Conservation (phyloP, 2,797 vertebrate species). For the Siniperca obscura region DNA sequence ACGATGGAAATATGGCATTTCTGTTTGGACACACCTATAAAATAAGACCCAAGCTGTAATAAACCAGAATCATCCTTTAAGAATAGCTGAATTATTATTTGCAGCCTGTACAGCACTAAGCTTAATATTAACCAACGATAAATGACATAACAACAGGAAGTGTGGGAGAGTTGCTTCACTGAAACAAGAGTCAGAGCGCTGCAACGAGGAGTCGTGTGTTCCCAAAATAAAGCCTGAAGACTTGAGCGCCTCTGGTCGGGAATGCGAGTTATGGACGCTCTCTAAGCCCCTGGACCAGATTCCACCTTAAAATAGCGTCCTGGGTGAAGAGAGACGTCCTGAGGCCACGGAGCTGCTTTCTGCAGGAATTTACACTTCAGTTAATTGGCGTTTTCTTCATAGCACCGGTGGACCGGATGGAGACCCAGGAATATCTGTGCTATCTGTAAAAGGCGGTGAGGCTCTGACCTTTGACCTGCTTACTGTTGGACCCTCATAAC, state of each 20-base stretch:
- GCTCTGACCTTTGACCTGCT: conserved; percentile 41
- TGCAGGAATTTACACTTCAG: conserved; percentile 65
- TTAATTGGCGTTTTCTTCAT: conserved; percentile 64
- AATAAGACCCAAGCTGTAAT: not conserved
- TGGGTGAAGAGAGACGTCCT: conserved; percentile 61
- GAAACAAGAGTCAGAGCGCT: conserved; percentile 48
- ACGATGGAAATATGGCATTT: not conserved
- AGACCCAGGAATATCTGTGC: conserved; percentile 35
- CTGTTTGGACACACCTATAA: not conserved
- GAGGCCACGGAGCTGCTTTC: conserved; percentile 46
- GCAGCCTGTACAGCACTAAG: not conserved
- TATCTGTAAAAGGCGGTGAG: conserved; percentile 34
- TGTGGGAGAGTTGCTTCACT: not conserved
- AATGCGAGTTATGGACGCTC: conserved; percentile 62
- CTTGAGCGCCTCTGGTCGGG: conserved; percentile 45
- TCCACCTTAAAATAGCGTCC: conserved; percentile 70
- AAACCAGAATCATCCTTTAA: not conserved
- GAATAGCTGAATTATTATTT: too few species aligned
- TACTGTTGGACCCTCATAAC: conserved; percentile 2
- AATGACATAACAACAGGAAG: conserved; percentile 40
- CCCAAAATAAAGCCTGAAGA: conserved; percentile 61
- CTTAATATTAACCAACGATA: not conserved
- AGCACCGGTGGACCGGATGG: conserved; percentile 1
- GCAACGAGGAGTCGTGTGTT: conserved; percentile 42
- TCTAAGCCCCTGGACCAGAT: conserved; percentile 54